Evolutionary conservation across 2,888 invertebrate species (phyloP), one percentile per base, ranked within the genome.

Genomic region (Eumerus sabulonum): DNA sequence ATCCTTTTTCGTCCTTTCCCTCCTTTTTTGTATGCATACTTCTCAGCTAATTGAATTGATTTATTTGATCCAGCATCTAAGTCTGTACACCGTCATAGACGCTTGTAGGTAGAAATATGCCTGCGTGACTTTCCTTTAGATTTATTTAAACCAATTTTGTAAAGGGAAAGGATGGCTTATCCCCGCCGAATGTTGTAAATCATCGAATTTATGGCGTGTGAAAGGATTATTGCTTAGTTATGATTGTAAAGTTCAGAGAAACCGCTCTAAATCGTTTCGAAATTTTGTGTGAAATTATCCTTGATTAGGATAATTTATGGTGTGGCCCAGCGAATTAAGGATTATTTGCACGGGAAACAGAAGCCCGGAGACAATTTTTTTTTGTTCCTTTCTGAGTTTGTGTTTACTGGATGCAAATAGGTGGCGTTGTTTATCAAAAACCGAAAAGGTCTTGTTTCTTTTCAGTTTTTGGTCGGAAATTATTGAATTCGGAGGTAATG

Each of bases 131-230:
- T 72, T 51, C 45, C 48, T n/a, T 27, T 36, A 14, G 62, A 50
- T 56, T 63, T 44, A 51, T 50, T 68, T 42, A 11, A 53, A 48
- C 35, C 60, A 17, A n/a, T 36, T 50, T 36, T 19, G 47, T 19
- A 42, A 7, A 48, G 56, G 12, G n/a, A n/a, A n/a, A n/a, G n/a
- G n/a, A n/a, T n/a, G n/a, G n/a, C n/a, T n/a, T 67, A 62, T 27
- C 57, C 27, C 18, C 54, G 56, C 44, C 51, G 47, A 60, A 48
- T 38, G 48, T 27, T 13, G 57, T 68, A 70, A 77, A 70, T 73
- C 79, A 74, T 74, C 38, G 48, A 74, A 74, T 79, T 79, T 79
- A 79, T 79, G 79, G 74, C 68, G 74, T 74, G 79, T 74, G 60
- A 74, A 74, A 74, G 79, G 79, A 79, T 79, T 79, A 79, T 74